These are phyloP conservation scores for Abscondita cerata DNA, from an alignment of 2,888 invertebrate species.

Conservation along the genomic window DNA sequence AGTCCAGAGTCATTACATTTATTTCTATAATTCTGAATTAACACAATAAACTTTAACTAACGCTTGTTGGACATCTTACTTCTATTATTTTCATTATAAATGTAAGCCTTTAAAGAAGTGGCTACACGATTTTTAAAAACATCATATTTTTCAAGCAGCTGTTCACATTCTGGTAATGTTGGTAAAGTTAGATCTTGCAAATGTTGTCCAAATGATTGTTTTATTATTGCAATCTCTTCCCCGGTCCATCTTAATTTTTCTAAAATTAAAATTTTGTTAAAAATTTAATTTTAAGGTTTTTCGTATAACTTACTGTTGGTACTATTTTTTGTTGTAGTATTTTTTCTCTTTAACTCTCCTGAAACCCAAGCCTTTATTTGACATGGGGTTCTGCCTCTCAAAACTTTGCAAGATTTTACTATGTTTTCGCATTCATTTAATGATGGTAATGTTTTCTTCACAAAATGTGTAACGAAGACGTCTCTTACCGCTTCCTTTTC, in stretches of 20 bases:
- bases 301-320: too few relatives aligned
- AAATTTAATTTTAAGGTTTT: too few relatives aligned
- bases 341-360: not conserved
- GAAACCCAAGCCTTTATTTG: not conserved
- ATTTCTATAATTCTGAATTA: too few relatives aligned
- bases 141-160: not conserved
- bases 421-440: not conserved
- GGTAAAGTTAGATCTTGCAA: not conserved
- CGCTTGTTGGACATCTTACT: too few relatives aligned
- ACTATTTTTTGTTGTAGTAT: not conserved
- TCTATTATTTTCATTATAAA: too few relatives aligned
- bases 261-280: too few relatives aligned
- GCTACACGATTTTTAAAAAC: too few relatives aligned
- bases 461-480: not conserved
- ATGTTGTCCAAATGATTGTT: not conserved
- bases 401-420: not conserved
- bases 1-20: too few relatives aligned
- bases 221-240: not conserved
- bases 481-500: not conserved
- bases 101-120: too few relatives aligned
- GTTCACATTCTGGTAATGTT: not conserved
- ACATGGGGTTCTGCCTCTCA: not conserved
- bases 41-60: too few relatives aligned
- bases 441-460: not conserved
- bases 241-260: not conserved